Evolutionary conservation across 2,888 invertebrate species (phyloP).

Genomic region (Yponomeuta sedellus): DNA sequence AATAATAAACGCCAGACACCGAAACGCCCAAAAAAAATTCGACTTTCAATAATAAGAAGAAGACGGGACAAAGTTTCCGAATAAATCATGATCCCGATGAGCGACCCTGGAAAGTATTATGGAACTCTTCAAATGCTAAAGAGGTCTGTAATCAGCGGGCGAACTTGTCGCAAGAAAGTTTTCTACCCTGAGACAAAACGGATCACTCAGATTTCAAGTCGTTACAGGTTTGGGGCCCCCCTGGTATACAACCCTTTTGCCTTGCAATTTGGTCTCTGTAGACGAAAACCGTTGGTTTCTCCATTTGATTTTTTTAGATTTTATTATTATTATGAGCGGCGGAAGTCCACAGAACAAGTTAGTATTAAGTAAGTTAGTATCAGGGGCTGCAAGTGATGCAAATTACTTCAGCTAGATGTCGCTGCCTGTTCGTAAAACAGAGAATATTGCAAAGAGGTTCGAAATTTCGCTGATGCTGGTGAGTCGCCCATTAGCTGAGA

Average conservation of each 20-base stretch:
- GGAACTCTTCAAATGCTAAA: constrained; percentile 41
- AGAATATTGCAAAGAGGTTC: too few relatives aligned
- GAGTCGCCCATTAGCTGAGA: too few relatives aligned
- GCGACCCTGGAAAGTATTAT: constrained; percentile 31
- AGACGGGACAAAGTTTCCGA: constrained; percentile 36
- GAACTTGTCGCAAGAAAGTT: constrained; percentile 41
- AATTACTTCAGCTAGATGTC: too few relatives aligned
- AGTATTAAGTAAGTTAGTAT: too few relatives aligned
- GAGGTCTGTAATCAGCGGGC: constrained; percentile 42
- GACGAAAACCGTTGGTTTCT: too few relatives aligned
- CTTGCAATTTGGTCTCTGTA: neutral
- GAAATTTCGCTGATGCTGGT: too few relatives aligned
- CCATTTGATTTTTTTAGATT: too few relatives aligned
- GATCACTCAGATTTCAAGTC: constrained; percentile 33
- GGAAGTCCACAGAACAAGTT: too few relatives aligned
- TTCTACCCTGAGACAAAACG: constrained; percentile 39
- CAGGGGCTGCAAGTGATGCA: too few relatives aligned
- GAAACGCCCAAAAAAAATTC: constrained; percentile 29
- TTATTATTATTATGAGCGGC: too few relatives aligned
- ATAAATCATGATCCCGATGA: constrained; percentile 31
- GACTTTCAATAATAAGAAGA: constrained; percentile 43
- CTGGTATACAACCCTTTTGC: neutral
- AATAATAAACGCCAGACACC: neutral
- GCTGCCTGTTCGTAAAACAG: too few relatives aligned
- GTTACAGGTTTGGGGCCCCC: constrained; percentile 18